Base-by-base conservation (phyloP, 2,888 invertebrate genomes). In the Drosophila mercatorum region DNA sequence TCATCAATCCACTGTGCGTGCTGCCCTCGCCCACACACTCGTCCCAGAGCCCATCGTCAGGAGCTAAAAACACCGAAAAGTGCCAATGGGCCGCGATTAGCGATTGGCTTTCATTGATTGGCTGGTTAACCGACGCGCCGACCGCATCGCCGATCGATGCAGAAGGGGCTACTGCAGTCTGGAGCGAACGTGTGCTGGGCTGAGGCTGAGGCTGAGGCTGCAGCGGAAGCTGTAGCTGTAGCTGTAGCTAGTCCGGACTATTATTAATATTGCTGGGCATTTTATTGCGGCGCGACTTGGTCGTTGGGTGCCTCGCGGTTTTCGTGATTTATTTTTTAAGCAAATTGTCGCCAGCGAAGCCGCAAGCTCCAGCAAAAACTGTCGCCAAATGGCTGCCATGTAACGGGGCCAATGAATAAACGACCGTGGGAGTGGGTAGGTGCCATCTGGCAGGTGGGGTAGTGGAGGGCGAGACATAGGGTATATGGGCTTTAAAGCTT, bases 281-380 rank as follows among this genome's bases (percentile, higher is more conserved):
- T 80, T 78, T 68, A 84, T 84, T 83, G 84, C 72, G 81, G 71
- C 76, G 78, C 83, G 66, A 66, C 66, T 68, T 72, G 68, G 68
- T 68, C 66, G 58, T 68, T 83, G 60, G 63, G 55, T 77, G 77
- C 61, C 81, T 79, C 71, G 83, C 78, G 83, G 81, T 86, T 88
- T 88, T 88, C 87, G 91, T 92, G 91, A 91, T 91, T 91, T 91
- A 91, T 91, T 91, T 84, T 90, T 84, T 81, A 83, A 85, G 85
- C 87, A 89, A 90, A 91, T 89, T 89, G 89, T 91, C 90, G 91
- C 89, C 82, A 82, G 75, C 70, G 79, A 77, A 55, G 68, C 62
- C 55, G 79, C 82, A 75, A 72, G 51, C 57, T 61, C 53, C 60
- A 61, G 75, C 66, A 65, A 83, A 88, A 89, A 91, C 89, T 90